Percentiles rank a stretch among this genome's conserved stretches.
Conservation (phyloP, 2,113 vertebrate species). For the Bostrychus sinensis region DNA sequence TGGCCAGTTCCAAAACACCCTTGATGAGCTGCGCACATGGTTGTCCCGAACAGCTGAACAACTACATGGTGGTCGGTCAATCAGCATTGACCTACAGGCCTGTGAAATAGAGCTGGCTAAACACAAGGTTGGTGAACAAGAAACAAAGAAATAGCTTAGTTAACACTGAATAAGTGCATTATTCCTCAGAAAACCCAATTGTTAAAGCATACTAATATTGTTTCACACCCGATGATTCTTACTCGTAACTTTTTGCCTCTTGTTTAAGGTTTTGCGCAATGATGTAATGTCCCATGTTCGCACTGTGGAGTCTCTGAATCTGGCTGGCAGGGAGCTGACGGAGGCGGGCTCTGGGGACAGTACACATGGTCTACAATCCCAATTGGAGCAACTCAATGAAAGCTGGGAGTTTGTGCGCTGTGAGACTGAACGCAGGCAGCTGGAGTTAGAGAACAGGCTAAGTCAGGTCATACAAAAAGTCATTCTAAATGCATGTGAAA, state of each 20-base stretch:
- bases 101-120: constrained; percentile 92
- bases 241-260: neutral
- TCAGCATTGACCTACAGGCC: constrained; percentile 85
- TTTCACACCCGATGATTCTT: neutral
- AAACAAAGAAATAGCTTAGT: neutral
- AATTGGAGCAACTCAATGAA: constrained; percentile 81
- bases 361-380: constrained; percentile 78
- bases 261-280: constrained; percentile 83
- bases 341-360: constrained; percentile 76
- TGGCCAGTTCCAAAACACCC: constrained; percentile 88
- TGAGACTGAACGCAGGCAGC: constrained; percentile 84
- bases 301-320: constrained; percentile 83
- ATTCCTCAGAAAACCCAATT: neutral
- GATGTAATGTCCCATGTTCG: constrained; percentile 86
- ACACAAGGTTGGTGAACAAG: constrained; percentile 83
- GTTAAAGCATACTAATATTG: neutral
- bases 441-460: constrained; percentile 87
- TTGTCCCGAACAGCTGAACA: constrained; percentile 80
- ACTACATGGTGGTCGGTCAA: constrained; percentile 72
- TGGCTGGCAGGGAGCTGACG: constrained; percentile 81
- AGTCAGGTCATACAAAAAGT: constrained; percentile 80
- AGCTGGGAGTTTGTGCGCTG: constrained; percentile 86
- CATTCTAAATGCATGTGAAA: neutral
- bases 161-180: neutral
- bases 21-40: constrained; percentile 88